Conservation (phyloP, 2,797 vertebrate genomes). For the Pseudotriccus pelzelni region DNA sequence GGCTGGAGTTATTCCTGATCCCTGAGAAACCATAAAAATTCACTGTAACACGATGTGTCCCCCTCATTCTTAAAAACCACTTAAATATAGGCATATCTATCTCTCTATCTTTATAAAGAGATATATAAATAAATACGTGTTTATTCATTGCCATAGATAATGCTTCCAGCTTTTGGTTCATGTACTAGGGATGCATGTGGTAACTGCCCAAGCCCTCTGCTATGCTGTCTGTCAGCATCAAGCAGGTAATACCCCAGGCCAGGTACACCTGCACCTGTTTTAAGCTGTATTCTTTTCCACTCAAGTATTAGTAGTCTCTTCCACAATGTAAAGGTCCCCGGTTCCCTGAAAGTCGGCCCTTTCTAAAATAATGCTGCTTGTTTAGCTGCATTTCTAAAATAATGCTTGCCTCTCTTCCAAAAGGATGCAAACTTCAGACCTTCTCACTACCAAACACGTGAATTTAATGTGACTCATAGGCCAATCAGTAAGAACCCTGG, state of each 20-base stretch:
- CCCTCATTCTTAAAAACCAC: neutral
- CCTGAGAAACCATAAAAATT: neutral
- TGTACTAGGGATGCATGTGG: neutral
- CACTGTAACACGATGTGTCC: neutral
- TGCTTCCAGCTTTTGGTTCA: neutral
- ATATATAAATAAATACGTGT: neutral
- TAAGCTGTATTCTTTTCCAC: neutral
- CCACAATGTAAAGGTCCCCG: neutral
- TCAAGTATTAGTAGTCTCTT: neutral
- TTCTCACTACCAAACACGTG: neutral
- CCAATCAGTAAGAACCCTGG: neutral
- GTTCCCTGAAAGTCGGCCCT: neutral
- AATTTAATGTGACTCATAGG: neutral
- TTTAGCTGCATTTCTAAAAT: no score
- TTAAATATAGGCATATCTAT: neutral
- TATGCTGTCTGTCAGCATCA: neutral
- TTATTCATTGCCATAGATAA: neutral
- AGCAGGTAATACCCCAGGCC: neutral
- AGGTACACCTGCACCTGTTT: neutral
- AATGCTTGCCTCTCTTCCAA: neutral
- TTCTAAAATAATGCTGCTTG: neutral
- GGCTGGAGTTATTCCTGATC: neutral
- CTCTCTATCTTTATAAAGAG: neutral
- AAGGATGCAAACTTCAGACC: neutral
- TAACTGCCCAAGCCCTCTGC: neutral